Evolutionary conservation across 2,113 vertebrate species (phyloP), one percentile per base, ranked within the genome.

Genomic region (Psophia crepitans): DNA sequence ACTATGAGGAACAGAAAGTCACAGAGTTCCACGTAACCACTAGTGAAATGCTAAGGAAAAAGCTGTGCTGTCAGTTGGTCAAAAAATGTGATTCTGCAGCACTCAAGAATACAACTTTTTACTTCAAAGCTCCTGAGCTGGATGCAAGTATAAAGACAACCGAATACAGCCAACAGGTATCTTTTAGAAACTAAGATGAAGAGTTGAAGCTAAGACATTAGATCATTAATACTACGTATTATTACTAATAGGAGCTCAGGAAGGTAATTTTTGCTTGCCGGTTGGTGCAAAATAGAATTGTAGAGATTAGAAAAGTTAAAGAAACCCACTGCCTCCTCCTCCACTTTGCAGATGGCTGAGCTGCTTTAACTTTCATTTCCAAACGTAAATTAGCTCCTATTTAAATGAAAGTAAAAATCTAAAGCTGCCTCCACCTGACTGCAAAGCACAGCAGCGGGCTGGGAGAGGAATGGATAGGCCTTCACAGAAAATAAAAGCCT

Each of bases 341-440:
- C 83, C 83, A 92, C 90, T 94, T 93, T 89, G 90, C 95, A 96
- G 95, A 94, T 89, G 94, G 95, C 77, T 90, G 73, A 74, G 76
- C 88, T 61, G 76, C 83, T 89, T 89, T 79, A 96, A 94, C 89
- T 88, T 93, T 88, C 82, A 83, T 75, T 93, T 87, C 76, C 82
- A 88, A 95, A 95, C 64, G 60, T 91, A 95, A 96, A 95, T 95
- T 80, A 93, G 92, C 93, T 85, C 85, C 83, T 78, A 92, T 88
- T 93, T 84, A 96, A 81, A 95, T 73, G 80, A 81, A 87, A 89
- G 64, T 54, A 87, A 88, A 96, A 82, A 90, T 63, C 89, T 63
- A 91, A 94, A 94, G 89, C 91, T 93, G 81, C 71, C 54, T 90
- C 85, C 76, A 89, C 96, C 84, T 97, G 91, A 51, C 73, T 93